These are phyloP conservation scores for Psephotus haematonotus DNA, from an alignment of 2,113 vertebrate species.

Conservation along the genomic window DNA sequence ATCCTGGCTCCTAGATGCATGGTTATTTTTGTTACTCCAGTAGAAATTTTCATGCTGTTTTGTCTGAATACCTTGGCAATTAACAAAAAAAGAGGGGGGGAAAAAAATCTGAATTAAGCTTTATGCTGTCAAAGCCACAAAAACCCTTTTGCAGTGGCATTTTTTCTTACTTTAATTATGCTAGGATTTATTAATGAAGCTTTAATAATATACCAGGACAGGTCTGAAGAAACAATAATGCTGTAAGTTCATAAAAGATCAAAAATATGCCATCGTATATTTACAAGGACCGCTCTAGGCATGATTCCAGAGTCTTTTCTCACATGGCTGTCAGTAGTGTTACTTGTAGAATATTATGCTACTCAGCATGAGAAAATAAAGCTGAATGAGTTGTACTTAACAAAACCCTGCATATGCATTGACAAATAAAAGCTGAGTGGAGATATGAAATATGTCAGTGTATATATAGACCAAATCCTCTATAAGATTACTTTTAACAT, in stretches of 20 bases:
- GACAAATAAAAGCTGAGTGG: background rate
- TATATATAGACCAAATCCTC: background rate
- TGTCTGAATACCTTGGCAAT: background rate
- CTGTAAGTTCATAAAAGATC: background rate
- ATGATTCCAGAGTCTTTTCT: background rate
- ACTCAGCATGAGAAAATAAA: background rate
- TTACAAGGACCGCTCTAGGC: background rate
- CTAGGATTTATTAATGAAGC: background rate
- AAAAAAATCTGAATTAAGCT: background rate
- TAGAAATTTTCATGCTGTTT: background rate
- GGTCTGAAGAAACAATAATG: background rate
- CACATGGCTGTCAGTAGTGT: background rate
- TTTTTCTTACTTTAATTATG: slow-evolving; percentile 9
- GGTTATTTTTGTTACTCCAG: background rate
- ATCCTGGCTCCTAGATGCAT: background rate
- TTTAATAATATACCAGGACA: background rate
- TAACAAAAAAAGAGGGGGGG: background rate
- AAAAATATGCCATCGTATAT: background rate
- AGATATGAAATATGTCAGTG: background rate
- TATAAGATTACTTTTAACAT: rapidly evolving
- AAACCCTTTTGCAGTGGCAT: background rate
- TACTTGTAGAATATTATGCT: background rate
- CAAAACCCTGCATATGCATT: background rate
- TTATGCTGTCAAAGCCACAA: background rate
- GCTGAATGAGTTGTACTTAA: background rate